Evolutionary conservation across 2,797 vertebrate species (phyloP).

Genomic region (Zalophus californianus): DNA sequence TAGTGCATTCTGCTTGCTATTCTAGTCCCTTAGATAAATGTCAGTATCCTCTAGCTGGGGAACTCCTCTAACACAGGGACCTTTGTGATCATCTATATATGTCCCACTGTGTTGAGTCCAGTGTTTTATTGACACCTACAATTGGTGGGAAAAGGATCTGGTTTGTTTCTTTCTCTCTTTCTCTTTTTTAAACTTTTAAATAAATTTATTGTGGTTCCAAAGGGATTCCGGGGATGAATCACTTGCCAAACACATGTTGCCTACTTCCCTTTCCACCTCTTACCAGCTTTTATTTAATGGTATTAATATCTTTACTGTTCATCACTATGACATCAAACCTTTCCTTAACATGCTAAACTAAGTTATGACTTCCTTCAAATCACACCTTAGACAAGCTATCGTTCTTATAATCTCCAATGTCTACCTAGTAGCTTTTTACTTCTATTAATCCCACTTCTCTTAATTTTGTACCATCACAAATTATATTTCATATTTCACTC

Average conservation of each 20-base stretch:
- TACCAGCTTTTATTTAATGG: not conserved
- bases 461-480: not conserved
- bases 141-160: not conserved
- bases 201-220: not conserved
- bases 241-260: not conserved
- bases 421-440: not conserved
- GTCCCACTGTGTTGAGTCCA: not conserved
- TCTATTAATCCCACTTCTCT: not conserved
- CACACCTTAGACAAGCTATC: not conserved
- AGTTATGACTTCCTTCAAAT: not conserved
- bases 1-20: not conserved
- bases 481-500: conserved; percentile 9
- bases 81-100: not conserved
- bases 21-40: not conserved
- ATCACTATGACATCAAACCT: not conserved
- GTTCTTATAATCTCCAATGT: not conserved
- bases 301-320: not conserved
- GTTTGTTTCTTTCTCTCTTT: not conserved
- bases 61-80: not conserved
- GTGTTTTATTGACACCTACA: not conserved
- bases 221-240: not conserved
- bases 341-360: not conserved
- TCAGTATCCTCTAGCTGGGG: not conserved
- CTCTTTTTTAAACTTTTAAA: not conserved
- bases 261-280: not conserved